Percentiles rank a stretch among this genome's conserved stretches.
phyloP scores from a whole-genome alignment of 1,140 invertebrate species.

The Antheraea mylitta region DNA sequence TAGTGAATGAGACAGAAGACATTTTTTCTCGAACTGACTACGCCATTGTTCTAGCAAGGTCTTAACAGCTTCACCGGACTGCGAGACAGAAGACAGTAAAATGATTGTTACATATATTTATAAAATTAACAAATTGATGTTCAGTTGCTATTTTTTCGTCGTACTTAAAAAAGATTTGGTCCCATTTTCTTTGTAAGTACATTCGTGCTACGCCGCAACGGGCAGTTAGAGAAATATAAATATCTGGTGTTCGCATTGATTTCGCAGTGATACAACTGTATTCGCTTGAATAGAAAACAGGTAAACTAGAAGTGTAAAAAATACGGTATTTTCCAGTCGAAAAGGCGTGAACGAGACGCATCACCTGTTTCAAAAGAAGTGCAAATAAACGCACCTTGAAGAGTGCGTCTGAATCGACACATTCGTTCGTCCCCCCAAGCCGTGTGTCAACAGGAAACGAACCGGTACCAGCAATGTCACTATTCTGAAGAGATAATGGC shows the following conservation, averaged over 20 bases:
- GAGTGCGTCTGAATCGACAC: conserved; percentile 58
- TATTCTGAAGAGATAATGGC: conserved; percentile 20
- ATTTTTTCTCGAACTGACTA: too few relatives aligned
- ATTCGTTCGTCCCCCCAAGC: conserved; percentile 29
- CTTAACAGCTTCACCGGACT: too few relatives aligned
- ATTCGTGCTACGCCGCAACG: too few relatives aligned
- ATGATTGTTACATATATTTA: too few relatives aligned
- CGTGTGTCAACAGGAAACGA: neutral
- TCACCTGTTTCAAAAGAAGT: conserved; percentile 57
- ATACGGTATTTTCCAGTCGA: conserved; percentile 38
- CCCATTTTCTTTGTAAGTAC: too few relatives aligned
- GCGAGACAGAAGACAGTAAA: too few relatives aligned
- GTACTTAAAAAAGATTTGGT: too few relatives aligned
- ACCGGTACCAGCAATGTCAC: neutral
- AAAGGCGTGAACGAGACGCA: conserved; percentile 55
- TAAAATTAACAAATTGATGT: too few relatives aligned
- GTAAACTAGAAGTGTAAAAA: conserved; percentile 36
- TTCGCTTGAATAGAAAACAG: conserved; percentile 23
- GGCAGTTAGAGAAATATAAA: neutral
- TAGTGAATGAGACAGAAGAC: too few relatives aligned
- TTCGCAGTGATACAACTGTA: neutral
- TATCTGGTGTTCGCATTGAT: neutral
- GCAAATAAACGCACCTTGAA: conserved; percentile 62
- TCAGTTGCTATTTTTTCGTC: too few relatives aligned
- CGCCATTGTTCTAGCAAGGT: too few relatives aligned